These are phyloP conservation scores for Vireo griseus DNA, from an alignment of 2,797 vertebrate species.

Conservation along the genomic window DNA sequence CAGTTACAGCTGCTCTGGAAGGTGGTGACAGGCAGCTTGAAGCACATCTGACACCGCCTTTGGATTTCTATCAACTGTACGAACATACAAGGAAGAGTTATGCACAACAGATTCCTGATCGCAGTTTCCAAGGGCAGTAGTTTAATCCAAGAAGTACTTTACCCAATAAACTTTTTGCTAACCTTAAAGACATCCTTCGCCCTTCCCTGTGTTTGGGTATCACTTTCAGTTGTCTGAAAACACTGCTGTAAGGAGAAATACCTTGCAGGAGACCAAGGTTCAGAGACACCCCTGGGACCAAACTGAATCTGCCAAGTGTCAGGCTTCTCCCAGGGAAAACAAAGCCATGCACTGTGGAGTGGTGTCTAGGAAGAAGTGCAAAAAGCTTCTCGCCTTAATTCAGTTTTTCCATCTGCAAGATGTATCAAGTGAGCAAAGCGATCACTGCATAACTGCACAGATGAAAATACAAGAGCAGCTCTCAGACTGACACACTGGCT, in stretches of 20 bases:
- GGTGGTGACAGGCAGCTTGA: neutral
- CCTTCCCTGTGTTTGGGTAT: neutral
- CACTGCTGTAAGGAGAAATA: neutral
- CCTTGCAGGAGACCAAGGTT: neutral
- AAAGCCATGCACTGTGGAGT: fast-evolving
- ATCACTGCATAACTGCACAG: neutral
- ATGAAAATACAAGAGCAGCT: neutral
- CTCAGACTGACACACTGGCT: neutral
- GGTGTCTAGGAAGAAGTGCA: neutral
- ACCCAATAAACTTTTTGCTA: neutral
- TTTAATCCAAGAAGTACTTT: neutral
- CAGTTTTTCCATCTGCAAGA: conserved; percentile 38
- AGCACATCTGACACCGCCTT: conserved; percentile 20
- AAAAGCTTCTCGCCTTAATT: neutral
- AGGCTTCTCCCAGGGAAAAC: neutral
- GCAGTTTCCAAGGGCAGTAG: neutral
- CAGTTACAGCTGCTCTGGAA: conserved; percentile 49
- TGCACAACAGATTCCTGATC: neutral
- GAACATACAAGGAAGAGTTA: conserved; percentile 41
- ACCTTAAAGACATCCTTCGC: neutral
- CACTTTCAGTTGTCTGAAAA: neutral
- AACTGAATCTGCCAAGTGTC: neutral
- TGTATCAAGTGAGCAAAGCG: neutral
- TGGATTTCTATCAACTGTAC: conserved; percentile 17
- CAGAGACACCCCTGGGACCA: neutral